Base-by-base conservation (phyloP, 2,888 invertebrate genomes). In the Anagyrus pseudococci region DNA sequence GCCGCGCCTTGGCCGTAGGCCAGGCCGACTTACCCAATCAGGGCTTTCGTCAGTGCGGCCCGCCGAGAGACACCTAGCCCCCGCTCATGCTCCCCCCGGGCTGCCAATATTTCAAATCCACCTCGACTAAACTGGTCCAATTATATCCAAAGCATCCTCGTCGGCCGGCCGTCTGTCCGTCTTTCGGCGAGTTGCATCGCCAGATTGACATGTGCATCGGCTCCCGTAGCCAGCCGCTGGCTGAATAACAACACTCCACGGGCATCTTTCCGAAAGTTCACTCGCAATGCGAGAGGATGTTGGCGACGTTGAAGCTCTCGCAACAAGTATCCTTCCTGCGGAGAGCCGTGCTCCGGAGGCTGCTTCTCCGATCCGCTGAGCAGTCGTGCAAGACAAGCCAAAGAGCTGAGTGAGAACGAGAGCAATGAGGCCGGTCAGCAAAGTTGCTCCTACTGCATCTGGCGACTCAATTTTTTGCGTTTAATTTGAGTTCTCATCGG, bases 11-110 rank as follows among this genome's bases (percentile, higher is more conserved):
- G 79, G 79, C 78, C 68, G 60, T 23, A 55, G 67, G 77, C 78
- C 78, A 78, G 77, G 72, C 74, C 77, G 77, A 78, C 78, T 80
- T 79, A 76, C 79, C 80, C 76, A 79, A 79, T 80, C 79, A 78
- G 75, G 75, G 46, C 44, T 79, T 79, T 80, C 80, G 76, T 78
- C 78, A 78, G 75, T 74, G 71, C n/a, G 72, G 75, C 76, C 75
- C 71, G 70, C 58, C 56, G 58, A 68, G 52, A n/a, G 2, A n/a
- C 15, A n/a, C n/a, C 17, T 15, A 26, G 49, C 22, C 26, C 37
- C 19, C 19, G 58, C 23, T 37, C 54, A 46, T 71, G 74, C 74
- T 76, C 77, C 73, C 77, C 75, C 25, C 20, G 72, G 70, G 72
- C 74, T 78, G 80, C 78, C 78, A 78, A 78, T 79, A 79, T 78